Conservation (phyloP, 2,113 vertebrate genomes). For the Mormyrus lacerda region DNA sequence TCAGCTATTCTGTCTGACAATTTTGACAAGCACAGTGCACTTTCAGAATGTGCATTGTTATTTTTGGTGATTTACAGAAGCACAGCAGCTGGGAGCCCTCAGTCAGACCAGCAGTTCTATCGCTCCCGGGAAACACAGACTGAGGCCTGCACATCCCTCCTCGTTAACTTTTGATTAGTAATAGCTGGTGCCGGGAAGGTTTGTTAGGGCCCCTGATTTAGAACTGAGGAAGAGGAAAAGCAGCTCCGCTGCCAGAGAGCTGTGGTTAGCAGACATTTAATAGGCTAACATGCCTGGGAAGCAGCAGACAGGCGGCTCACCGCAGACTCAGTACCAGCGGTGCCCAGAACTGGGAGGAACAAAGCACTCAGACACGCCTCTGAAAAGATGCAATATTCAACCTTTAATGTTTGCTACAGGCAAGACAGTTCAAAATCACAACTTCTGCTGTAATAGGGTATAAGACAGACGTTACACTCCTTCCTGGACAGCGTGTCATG, state of each 20-base stretch:
- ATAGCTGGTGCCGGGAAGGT: not conserved
- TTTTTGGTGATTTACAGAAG: not conserved
- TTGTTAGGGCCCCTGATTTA: not conserved
- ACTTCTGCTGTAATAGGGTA: conserved; percentile 21
- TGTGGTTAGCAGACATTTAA: not conserved
- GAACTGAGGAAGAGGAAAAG: not conserved
- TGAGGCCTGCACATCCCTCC: not conserved
- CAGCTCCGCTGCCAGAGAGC: not conserved
- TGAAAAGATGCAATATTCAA: conserved; percentile 5
- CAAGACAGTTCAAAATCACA: conserved; percentile 36
- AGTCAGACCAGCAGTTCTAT: not conserved
- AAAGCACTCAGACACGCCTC: not conserved
- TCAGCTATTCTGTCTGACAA: not conserved
- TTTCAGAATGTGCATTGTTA: not conserved
- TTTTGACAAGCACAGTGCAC: not conserved
- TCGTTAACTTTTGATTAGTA: not conserved
- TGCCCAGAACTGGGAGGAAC: not conserved
- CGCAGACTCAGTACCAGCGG: not conserved
- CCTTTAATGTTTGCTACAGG: conserved; percentile 47
- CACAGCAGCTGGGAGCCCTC: not conserved
- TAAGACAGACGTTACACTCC: conserved; percentile 27
- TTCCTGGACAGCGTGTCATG: conserved; percentile 20
- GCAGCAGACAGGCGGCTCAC: not conserved
- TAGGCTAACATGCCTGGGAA: not conserved
- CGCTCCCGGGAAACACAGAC: too few species aligned